Evolutionary conservation across 2,888 invertebrate species (phyloP).

Genomic region (Pediacus dermestoides): DNA sequence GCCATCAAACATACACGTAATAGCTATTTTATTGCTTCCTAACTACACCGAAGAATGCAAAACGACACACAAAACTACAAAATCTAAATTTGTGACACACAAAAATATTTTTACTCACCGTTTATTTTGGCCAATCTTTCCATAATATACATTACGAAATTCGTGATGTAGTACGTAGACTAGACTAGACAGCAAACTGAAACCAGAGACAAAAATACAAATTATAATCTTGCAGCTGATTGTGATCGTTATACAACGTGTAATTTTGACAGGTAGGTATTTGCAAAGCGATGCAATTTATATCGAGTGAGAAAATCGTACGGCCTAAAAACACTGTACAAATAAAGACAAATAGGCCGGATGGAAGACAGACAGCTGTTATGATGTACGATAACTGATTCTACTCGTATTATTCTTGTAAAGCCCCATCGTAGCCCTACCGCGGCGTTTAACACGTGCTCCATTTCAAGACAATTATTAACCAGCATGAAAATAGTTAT

Average conservation of each 20-base stretch:
- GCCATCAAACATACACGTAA: constrained; percentile 41
- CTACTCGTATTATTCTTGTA: constrained; percentile 20
- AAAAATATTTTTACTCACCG: constrained; percentile 27
- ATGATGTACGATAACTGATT: constrained; percentile 29
- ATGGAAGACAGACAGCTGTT: constrained; percentile 38
- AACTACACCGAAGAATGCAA: constrained; percentile 32
- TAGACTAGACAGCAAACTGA: too few relatives aligned
- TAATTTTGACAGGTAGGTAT: too few relatives aligned
- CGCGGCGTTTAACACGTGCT: constrained; percentile 14
- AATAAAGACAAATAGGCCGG: constrained; percentile 32
- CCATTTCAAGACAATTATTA: too few relatives aligned
- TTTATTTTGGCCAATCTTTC: constrained; percentile 23
- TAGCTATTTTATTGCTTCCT: constrained; percentile 39
- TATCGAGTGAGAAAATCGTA: constrained; percentile 21
- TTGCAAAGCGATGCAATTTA: constrained; percentile 19
- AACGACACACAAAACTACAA: constrained; percentile 28
- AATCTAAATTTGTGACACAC: constrained; percentile 29
- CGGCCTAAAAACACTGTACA: constrained; percentile 19
- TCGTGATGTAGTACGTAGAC: too few relatives aligned
- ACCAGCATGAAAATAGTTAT: too few relatives aligned
- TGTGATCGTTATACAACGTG: not conserved
- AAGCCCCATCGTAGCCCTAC: constrained; percentile 11
- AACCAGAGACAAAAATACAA: too few relatives aligned
- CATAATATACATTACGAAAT: too few relatives aligned
- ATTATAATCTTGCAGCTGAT: too few relatives aligned